Evolutionary conservation across 2,888 invertebrate species (phyloP).

Genomic region (Acrocera orbiculus): DNA sequence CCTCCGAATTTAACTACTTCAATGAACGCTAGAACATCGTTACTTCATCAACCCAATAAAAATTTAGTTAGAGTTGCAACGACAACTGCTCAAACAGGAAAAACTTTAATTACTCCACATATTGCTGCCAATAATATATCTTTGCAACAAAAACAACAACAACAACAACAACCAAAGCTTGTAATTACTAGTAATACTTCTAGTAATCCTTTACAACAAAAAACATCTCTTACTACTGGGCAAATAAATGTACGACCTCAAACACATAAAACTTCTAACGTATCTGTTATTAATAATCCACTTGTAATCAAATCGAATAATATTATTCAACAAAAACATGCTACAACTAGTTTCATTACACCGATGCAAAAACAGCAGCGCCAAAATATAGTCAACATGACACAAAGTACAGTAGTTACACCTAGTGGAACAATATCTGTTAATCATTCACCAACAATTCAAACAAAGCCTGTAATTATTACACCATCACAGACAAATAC

Average conservation of each 20-base stretch:
- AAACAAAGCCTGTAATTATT: slow-evolving; percentile 15
- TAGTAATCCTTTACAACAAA: slow-evolving; percentile 4
- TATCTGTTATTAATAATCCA: slow-evolving; percentile 15
- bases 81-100: slow-evolving; percentile 11
- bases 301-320: slow-evolving; percentile 18
- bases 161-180: slow-evolving; percentile 10
- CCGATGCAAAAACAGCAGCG: slow-evolving; percentile 9
- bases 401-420: slow-evolving; percentile 10
- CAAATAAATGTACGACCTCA: slow-evolving; percentile 13
- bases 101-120: slow-evolving; percentile 14
- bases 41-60: slow-evolving; percentile 8
- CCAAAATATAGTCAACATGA: slow-evolving; percentile 6
- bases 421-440: slow-evolving; percentile 7
- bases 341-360: too few species aligned
- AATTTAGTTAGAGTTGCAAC: slow-evolving; percentile 10
- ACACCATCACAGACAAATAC: slow-evolving; percentile 13
- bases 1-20: slow-evolving; percentile 8
- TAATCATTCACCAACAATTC: slow-evolving; percentile 7
- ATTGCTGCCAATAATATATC: slow-evolving; percentile 11
- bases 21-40: slow-evolving; percentile 3
- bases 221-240: not conserved
- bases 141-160: too few species aligned
- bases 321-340: slow-evolving; percentile 26
- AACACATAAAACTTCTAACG: slow-evolving; percentile 14
- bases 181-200: not conserved